Base-by-base conservation (phyloP, 2,797 vertebrate genomes). In the Neoniphon sammara region DNA sequence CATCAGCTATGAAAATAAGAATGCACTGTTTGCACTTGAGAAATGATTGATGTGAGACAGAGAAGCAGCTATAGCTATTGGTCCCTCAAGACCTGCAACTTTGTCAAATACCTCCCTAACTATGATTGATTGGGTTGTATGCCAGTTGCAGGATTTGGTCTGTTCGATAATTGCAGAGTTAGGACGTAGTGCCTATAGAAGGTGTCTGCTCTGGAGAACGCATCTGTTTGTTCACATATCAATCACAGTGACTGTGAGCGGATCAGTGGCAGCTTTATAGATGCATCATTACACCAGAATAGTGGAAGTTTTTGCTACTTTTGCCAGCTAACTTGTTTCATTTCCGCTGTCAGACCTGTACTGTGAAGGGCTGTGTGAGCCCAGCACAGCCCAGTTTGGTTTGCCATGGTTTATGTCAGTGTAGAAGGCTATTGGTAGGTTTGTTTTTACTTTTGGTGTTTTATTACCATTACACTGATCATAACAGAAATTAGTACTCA, bases 241-340 rank as follows among this genome's bases (percentile, higher is more conserved):
- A 89, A 91, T 92, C 91, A 90, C 63, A 46, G 18, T 68, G 81
- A 87, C 62, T 14, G 75, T 49, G 60, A 87, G 73, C 25, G 47
- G 0, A 59, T 74, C 69, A 66, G 67, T 25, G 49, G 44, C 1
- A 27, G 44, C 55, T 42, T 69, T 71, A 72, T 31, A 66, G 56
- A 71, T 52, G 10, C 25, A 67, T 60, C 60, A 14, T 27, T 18
- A 21, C 27, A 27, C 15, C 34, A 27, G 42, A 71, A 63, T 44
- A 56, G 53, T 25, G 54, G 5, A 79, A 75, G 46, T 70, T 79
- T 81, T 14, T 68, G 8, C 46, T 30, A 2, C 25, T 27, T 27
- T 27, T n/a, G 61, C 34, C 31, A 57, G 62, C 36, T 30, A 36
- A 30, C 64, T 76, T 79, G 67, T 69, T 64, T 34, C 31, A 34